Conservation (phyloP, 2,113 vertebrate genomes). For the Piaya cayana region DNA sequence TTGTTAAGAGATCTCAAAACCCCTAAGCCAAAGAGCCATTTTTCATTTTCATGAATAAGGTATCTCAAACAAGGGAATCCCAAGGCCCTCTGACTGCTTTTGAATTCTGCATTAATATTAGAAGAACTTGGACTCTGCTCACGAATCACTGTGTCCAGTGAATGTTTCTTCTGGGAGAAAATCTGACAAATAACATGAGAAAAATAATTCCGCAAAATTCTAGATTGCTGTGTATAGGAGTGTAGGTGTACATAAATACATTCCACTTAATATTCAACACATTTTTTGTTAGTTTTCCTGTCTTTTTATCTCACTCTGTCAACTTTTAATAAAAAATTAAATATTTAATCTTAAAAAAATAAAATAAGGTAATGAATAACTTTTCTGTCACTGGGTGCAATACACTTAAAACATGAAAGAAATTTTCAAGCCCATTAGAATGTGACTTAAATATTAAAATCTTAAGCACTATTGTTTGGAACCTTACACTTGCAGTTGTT, state of each 20-base stretch:
- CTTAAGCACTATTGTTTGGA: background rate
- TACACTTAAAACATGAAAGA: background rate
- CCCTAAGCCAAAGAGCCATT: background rate
- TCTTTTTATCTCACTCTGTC: background rate
- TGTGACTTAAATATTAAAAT: slow-evolving; percentile 14
- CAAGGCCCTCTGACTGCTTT: background rate
- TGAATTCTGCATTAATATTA: background rate
- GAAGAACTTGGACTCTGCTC: background rate
- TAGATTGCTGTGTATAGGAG: background rate
- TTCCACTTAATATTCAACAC: background rate
- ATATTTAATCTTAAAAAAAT: slow-evolving; percentile 4
- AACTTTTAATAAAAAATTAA: background rate
- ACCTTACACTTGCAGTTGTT: background rate
- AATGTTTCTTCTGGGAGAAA: background rate
- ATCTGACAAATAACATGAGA: background rate
- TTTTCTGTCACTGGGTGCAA: background rate
- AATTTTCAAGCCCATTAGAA: slow-evolving; percentile 3
- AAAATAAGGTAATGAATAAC: background rate
- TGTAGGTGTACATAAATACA: background rate
- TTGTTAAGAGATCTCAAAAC: background rate
- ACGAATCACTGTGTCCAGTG: background rate
- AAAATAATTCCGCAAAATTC: background rate
- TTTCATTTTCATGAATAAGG: slow-evolving; percentile 11
- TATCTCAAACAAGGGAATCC: background rate
- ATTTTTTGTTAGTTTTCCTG: background rate